These are phyloP conservation scores for Chrysomela aeneicollis DNA, from an alignment of 2,888 invertebrate species.

Conservation along the genomic window DNA sequence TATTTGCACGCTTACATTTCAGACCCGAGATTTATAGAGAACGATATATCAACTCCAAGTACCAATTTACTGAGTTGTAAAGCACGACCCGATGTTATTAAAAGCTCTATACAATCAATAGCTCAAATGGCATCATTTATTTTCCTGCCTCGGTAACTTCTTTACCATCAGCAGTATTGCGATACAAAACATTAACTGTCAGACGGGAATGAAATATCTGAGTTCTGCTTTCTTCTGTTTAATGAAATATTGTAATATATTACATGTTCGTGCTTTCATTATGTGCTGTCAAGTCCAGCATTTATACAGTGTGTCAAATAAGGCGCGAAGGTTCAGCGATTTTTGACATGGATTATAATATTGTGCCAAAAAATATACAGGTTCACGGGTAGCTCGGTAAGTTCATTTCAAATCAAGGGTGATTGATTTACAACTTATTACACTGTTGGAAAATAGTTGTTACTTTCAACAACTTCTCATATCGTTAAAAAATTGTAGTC, in stretches of 20 bases:
- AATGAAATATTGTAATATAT: constrained; percentile 43
- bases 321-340: neutral
- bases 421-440: too few relatives aligned
- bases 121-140: constrained; percentile 54
- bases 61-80: constrained; percentile 54
- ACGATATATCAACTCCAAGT: constrained; percentile 53
- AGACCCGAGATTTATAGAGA: constrained; percentile 51
- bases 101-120: constrained; percentile 54
- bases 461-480: too few relatives aligned
- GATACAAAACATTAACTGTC: constrained; percentile 47
- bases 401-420: too few relatives aligned
- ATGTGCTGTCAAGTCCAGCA: constrained; percentile 26
- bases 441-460: too few relatives aligned
- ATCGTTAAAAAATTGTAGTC: too few relatives aligned
- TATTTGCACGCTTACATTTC: constrained; percentile 52
- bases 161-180: constrained; percentile 46
- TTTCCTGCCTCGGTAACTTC: constrained; percentile 51
- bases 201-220: constrained; percentile 46
- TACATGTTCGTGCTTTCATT: constrained; percentile 36
- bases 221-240: constrained; percentile 44
- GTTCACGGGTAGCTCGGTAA: too few relatives aligned
- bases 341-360: too few relatives aligned
- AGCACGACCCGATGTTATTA: constrained; percentile 54
- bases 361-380: too few relatives aligned
- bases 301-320: constrained; percentile 7